Evolutionary conservation across 2,797 vertebrate genomes (phyloP).

Genomic region (Hypotaenidia philippensis): DNA sequence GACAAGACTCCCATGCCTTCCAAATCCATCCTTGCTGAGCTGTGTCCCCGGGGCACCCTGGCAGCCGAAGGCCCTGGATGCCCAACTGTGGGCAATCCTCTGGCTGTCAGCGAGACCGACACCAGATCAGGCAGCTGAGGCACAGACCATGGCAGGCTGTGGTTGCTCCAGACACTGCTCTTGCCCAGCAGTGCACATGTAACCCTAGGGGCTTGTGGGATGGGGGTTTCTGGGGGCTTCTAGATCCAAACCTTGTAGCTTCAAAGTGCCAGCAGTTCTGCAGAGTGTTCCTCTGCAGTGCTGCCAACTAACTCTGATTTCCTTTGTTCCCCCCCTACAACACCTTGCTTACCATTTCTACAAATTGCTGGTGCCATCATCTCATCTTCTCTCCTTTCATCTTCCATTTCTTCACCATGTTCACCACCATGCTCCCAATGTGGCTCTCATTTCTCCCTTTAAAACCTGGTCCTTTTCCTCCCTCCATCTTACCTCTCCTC

Average conservation of each 20-base stretch:
- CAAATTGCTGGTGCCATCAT: not conserved
- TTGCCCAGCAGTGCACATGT: not conserved
- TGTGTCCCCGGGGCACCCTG: not conserved
- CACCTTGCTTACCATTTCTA: not conserved
- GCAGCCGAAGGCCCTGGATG: not conserved
- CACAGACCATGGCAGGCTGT: not conserved
- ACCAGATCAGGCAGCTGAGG: not conserved
- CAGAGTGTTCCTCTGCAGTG: not conserved
- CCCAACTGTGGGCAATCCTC: not conserved
- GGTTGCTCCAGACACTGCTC: not conserved
- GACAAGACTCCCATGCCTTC: not conserved
- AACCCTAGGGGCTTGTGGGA: not conserved
- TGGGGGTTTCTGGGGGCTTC: not conserved
- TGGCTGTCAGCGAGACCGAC: not conserved
- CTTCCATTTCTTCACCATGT: not conserved
- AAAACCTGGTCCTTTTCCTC: not conserved
- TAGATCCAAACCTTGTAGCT: not conserved
- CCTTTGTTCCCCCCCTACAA: not conserved
- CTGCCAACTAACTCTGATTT: constrained; percentile 41
- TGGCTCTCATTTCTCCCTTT: not conserved
- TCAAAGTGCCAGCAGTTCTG: not conserved
- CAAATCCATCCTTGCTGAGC: not conserved
- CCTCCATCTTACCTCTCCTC: not conserved
- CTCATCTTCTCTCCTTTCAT: not conserved
- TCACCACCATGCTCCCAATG: not conserved